These are phyloP conservation scores for Amblyteles armatorius DNA, from an alignment of 2,888 invertebrate genomes.

Conservation along the genomic window DNA sequence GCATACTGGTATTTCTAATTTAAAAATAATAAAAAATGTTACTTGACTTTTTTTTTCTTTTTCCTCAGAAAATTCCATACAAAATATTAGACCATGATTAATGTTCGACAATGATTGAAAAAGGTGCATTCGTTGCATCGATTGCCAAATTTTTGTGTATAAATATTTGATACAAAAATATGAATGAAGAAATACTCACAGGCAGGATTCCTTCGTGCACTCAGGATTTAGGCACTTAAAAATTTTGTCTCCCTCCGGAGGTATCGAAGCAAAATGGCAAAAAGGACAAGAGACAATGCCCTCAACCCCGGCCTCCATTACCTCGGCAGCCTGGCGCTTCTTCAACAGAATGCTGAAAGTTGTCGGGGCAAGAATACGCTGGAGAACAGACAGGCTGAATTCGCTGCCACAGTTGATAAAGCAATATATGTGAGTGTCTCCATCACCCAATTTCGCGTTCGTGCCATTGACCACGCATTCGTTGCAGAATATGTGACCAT, in stretches of 20 bases:
- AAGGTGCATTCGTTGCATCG: too few species aligned
- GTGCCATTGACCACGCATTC: constrained; percentile 84
- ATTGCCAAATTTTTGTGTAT: too few species aligned
- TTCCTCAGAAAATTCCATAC: too few species aligned
- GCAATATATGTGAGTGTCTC: constrained; percentile 85
- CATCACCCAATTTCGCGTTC: constrained; percentile 83
- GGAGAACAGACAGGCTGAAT: constrained; percentile 81
- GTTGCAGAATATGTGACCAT: constrained; percentile 85
- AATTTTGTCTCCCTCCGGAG: constrained; percentile 82
- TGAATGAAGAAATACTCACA: constrained; percentile 73
- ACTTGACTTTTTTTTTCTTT: too few species aligned
- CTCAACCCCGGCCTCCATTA: constrained; percentile 85
- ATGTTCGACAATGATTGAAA: too few species aligned
- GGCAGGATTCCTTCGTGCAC: constrained; percentile 86
- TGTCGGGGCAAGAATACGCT: constrained; percentile 83
- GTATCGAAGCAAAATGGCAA: constrained; percentile 86
- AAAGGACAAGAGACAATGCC: constrained; percentile 86
- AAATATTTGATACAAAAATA: too few species aligned
- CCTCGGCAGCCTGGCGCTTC: constrained; percentile 85
- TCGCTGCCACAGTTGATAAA: constrained; percentile 83
- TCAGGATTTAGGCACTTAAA: constrained; percentile 86
- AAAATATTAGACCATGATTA: too few species aligned
- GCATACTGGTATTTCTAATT: too few species aligned
- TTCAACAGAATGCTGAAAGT: constrained; percentile 84
- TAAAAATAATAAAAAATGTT: too few species aligned